phyloP scores from a whole-genome alignment of 2,113 vertebrate genomes.

The Cyanocitta stelleri region DNA sequence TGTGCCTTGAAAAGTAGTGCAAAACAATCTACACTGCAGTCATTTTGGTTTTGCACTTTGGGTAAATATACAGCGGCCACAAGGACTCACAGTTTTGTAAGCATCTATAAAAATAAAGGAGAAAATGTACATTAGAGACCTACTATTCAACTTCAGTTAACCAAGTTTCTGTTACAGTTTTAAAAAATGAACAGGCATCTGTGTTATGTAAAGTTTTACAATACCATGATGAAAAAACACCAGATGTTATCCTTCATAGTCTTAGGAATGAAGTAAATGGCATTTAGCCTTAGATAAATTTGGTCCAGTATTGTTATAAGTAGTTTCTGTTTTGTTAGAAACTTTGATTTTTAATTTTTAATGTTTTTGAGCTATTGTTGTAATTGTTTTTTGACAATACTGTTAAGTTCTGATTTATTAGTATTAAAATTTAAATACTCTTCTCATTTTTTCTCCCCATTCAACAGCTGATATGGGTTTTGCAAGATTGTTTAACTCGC shows the following conservation, averaged over 20 bases:
- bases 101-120: neutral
- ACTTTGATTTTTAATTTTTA: neutral
- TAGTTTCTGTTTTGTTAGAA: neutral
- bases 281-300: neutral
- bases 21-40: neutral
- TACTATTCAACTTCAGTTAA: neutral
- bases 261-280: neutral
- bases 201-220: neutral
- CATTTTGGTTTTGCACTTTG: neutral
- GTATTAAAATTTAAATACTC: neutral
- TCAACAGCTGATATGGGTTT: constrained; percentile 88
- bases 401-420: neutral
- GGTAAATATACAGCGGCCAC: neutral
- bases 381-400: neutral
- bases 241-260: neutral
- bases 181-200: neutral
- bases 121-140: neutral
- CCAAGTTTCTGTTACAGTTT: neutral
- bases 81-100: neutral
- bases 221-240: neutral
- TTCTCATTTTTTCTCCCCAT: neutral
- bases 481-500: constrained; percentile 89
- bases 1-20: neutral
- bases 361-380: neutral
- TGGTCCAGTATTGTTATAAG: neutral